Conservation (phyloP, 2,113 vertebrate genomes). For the Dolichallabes microphthalmus region DNA sequence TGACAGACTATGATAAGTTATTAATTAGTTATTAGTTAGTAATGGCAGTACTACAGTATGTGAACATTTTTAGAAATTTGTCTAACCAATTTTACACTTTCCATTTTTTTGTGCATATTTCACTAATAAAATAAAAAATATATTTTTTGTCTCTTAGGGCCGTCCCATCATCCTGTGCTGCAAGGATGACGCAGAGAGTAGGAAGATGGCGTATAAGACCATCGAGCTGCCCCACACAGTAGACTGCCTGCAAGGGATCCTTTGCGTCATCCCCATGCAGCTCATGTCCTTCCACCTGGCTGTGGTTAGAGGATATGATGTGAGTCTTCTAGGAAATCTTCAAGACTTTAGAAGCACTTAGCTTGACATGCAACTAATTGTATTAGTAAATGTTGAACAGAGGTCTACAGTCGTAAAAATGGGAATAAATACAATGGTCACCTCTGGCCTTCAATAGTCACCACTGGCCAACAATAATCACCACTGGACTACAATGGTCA, state of each 20-base stretch:
- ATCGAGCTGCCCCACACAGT: constrained; percentile 90
- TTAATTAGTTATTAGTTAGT: no score
- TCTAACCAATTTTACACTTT: not conserved
- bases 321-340: constrained; percentile 65
- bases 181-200: constrained; percentile 83
- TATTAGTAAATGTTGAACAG: no score
- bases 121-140: not conserved
- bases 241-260: constrained; percentile 92
- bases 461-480: no score
- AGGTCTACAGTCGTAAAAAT: no score
- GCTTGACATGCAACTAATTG: not conserved
- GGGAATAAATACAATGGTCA: no score
- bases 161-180: constrained; percentile 92
- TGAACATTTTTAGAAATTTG: not conserved
- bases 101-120: not conserved
- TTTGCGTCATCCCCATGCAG: constrained; percentile 92
- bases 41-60: no score
- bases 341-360: not conserved
- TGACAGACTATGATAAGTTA: no score
- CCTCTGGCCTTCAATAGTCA: no score
- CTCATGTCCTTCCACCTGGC: constrained; percentile 95
- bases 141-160: constrained; percentile 70
- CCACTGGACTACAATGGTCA: no score
- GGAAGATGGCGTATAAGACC: constrained; percentile 84
- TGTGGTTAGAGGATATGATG: constrained; percentile 91